Percentiles rank a stretch among this genome's conserved stretches.
Conservation (phyloP, 2,113 vertebrate species). For the Leptocoma aspasia region DNA sequence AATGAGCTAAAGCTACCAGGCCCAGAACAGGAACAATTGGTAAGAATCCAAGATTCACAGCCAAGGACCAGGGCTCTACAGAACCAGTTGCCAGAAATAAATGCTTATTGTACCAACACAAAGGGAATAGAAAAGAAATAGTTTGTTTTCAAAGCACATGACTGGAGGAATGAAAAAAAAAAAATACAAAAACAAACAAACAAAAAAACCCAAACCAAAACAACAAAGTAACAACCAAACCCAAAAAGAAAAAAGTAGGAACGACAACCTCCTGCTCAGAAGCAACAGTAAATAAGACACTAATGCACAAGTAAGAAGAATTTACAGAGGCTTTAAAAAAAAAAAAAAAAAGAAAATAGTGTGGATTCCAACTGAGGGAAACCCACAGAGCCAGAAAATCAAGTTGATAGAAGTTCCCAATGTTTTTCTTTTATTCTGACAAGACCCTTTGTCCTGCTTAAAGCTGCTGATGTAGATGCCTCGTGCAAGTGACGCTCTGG, state of each 20-base stretch:
- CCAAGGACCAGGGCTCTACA: not conserved
- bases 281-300: not conserved
- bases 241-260: not conserved
- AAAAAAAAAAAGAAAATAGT: not conserved
- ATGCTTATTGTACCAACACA: not conserved
- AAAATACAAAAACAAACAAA: not conserved
- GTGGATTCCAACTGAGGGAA: conserved; percentile 9
- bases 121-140: not conserved
- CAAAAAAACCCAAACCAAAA: not conserved
- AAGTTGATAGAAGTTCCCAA: conserved; percentile 13
- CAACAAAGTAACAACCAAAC: not conserved
- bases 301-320: conserved; percentile 5
- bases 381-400: conserved; percentile 41
- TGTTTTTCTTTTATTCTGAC: conserved; percentile 31
- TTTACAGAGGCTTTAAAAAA: not conserved
- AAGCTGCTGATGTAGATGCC: not conserved
- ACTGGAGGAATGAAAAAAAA: not conserved
- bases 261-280: not conserved
- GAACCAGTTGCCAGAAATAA: conserved; percentile 9
- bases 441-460: conserved; percentile 25
- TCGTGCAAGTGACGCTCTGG: not conserved
- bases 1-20: conserved; percentile 21
- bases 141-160: not conserved
- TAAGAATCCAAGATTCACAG: conserved; percentile 11
- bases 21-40: conserved; percentile 3